Evolutionary conservation across 2,888 invertebrate genomes (phyloP), one percentile per base, ranked within the genome.

Genomic region (Proisotoma minuta): DNA sequence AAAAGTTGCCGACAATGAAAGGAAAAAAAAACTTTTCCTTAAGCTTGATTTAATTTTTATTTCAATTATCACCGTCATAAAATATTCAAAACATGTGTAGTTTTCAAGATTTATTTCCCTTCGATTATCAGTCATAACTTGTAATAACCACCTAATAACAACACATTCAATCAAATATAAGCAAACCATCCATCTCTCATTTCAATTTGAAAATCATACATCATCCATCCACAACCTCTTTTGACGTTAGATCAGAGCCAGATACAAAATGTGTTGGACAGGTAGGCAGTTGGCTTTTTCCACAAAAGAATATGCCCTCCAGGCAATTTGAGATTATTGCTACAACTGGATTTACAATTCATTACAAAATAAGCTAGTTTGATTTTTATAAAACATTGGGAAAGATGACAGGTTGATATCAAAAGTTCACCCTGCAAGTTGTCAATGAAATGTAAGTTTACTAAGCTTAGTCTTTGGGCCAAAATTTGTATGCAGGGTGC

Each of bases 401-500:
- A n/a, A n/a, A n/a, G n/a, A n/a, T n/a, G n/a, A n/a, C n/a, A 15
- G 34, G 8, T 34, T 34, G 34, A 34, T 34, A 34, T 34, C 34
- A 34, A 8, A 15, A 34, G 15, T n/a, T n/a, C n/a, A n/a, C n/a
- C n/a, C n/a, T n/a, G n/a, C n/a, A n/a, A n/a, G n/a, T n/a, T n/a
- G n/a, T n/a, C n/a, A n/a, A n/a, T n/a, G n/a, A n/a, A n/a, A n/a
- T n/a, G n/a, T n/a, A n/a, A n/a, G n/a, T n/a, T n/a, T n/a, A n/a
- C n/a, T n/a, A n/a, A n/a, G n/a, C n/a, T n/a, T n/a, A n/a, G n/a
- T n/a, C n/a, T n/a, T n/a, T n/a, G n/a, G n/a, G n/a, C 8, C 34
- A 15, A 15, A 34, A 34, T 34, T 34, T 34, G 65, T 57, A 65
- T 65, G 57, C 65, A 50, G 60, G 51, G 48, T 60, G 50, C 59